Conservation (phyloP, 2,113 vertebrate genomes). For the Notechis scutatus region DNA sequence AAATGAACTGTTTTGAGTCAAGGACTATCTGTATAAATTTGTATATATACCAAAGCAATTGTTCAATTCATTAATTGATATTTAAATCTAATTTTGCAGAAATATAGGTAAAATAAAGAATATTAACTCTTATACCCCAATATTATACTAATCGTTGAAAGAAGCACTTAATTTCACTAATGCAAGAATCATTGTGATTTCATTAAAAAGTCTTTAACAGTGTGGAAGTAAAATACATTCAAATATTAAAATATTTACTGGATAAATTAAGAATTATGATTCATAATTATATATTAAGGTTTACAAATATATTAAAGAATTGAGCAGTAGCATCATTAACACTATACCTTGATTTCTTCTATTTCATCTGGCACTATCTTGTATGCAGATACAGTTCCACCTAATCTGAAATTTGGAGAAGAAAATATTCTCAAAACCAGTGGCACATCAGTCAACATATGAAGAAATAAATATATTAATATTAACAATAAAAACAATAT, state of each 20-base stretch:
- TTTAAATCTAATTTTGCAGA: not conserved
- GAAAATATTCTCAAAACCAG: conserved; percentile 63
- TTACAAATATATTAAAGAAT: conserved; percentile 12
- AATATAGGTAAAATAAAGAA: not conserved
- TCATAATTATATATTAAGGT: not conserved
- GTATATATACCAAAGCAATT: not conserved
- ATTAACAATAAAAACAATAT: not conserved
- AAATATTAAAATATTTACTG: conserved; percentile 30
- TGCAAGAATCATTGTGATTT: conserved; percentile 9
- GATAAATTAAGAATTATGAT: not conserved
- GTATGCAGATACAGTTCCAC: conserved; percentile 95
- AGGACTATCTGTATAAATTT: not conserved
- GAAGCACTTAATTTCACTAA: not conserved
- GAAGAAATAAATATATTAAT: conserved; percentile 6
- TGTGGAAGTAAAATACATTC: not conserved
- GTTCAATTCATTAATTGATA: not conserved
- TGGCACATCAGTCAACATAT: conserved; percentile 19
- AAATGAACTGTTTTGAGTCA: not conserved
- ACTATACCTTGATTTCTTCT: conserved; percentile 97
- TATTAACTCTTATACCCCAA: not conserved
- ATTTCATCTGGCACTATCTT: conserved; percentile 99
- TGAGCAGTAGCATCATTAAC: conserved; percentile 55
- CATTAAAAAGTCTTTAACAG: not conserved
- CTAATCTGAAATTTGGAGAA: conserved; percentile 84
- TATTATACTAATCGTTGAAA: conserved; percentile 21